Conservation (phyloP, 2,888 invertebrate genomes). For the Linnaemya tessellans region DNA sequence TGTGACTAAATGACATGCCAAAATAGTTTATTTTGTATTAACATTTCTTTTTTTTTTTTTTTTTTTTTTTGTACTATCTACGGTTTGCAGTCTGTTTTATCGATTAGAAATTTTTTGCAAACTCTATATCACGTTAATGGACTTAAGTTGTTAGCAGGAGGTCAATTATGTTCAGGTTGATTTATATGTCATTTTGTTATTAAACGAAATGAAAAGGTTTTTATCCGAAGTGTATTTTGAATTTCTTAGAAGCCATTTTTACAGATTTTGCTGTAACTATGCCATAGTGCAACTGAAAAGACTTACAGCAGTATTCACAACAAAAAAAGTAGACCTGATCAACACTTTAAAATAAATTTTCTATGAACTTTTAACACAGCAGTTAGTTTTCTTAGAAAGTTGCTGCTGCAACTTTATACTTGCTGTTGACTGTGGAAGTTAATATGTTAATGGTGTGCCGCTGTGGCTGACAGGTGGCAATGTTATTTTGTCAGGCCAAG, state of each 20-base stretch:
- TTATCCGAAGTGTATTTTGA: not conserved
- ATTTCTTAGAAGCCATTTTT: not conserved
- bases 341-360: no score
- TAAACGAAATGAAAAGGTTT: not conserved
- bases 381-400: no score
- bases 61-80: not conserved
- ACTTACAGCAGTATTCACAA: no score
- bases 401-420: no score
- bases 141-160: slow-evolving; percentile 1
- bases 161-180: not conserved
- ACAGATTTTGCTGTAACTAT: no score
- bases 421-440: no score
- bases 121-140: not conserved
- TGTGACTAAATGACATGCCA: slow-evolving; percentile 30
- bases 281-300: no score
- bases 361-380: no score
- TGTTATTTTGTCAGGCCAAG: no score
- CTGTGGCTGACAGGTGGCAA: no score
- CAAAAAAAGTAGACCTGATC: no score
- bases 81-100: slow-evolving; percentile 18
- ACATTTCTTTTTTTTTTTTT: not conserved
- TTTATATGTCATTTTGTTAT: not conserved
- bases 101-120: slow-evolving; percentile 21
- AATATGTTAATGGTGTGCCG: no score
- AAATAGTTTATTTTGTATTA: slow-evolving; percentile 12